Percentiles rank a stretch among this genome's conserved stretches.
Evolutionary conservation across 2,797 vertebrate species (phyloP).

Genomic region (Coluber constrictor): DNA sequence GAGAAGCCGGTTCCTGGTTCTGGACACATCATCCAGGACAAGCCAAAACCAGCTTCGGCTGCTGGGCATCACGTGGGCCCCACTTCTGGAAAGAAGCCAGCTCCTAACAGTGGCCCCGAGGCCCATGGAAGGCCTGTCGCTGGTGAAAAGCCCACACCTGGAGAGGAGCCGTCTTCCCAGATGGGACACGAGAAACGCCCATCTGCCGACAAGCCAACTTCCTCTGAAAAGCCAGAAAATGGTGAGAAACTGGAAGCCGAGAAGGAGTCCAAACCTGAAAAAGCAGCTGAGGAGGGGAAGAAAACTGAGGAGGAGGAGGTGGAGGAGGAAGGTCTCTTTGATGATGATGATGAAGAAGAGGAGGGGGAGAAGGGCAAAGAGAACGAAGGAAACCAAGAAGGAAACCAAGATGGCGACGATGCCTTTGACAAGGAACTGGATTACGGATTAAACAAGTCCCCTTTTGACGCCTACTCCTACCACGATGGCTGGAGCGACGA

Average conservation of each 20-base stretch:
- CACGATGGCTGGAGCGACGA: neutral
- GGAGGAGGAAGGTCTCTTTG: fast-evolving
- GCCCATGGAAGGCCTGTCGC: fast-evolving
- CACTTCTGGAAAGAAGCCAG: fast-evolving
- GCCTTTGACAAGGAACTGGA: neutral
- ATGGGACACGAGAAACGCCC: fast-evolving
- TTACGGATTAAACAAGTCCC: neutral
- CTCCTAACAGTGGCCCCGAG: fast-evolving
- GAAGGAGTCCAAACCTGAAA: neutral
- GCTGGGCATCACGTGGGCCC: fast-evolving
- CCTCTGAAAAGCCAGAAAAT: neutral
- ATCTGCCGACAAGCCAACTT: neutral
- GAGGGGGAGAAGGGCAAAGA: fast-evolving
- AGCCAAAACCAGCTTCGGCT: fast-evolving
- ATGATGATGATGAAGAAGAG: fast-evolving
- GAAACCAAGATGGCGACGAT: fast-evolving
- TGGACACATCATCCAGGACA: neutral
- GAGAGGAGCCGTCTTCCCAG: fast-evolving
- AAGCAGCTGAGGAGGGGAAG: fast-evolving
- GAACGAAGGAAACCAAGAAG: fast-evolving
- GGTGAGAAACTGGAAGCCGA: neutral
- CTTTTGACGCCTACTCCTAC: neutral
- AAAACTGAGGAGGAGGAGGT: neutral
- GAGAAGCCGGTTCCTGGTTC: neutral
- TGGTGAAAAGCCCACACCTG: fast-evolving